Evolutionary conservation across 2,797 vertebrate genomes (phyloP).

Genomic region (Meriones psammophilus): DNA sequence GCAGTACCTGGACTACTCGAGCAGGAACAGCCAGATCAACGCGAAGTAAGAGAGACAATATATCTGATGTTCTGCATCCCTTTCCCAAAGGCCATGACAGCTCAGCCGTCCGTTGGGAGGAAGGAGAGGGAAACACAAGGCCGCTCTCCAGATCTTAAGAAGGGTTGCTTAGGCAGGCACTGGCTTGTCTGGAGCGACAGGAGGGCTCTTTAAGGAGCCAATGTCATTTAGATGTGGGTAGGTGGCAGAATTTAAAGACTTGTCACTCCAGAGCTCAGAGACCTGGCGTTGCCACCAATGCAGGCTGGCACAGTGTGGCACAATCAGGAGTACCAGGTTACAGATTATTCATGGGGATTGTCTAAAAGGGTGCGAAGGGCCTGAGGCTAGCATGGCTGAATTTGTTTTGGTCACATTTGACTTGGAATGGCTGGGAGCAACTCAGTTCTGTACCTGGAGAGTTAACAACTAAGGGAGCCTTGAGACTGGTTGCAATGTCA

Average conservation of each 20-base stretch:
- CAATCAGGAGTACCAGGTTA: not conserved
- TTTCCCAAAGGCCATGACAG: not conserved
- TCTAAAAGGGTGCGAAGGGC: not conserved
- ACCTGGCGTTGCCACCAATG: not conserved
- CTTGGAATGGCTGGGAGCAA: not conserved
- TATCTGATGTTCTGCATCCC: not conserved
- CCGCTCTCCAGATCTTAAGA: not conserved
- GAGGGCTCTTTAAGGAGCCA: not conserved
- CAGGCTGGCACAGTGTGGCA: not conserved
- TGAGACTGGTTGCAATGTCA: not conserved
- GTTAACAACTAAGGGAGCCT: not conserved
- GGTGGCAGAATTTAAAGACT: not conserved
- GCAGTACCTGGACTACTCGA: not conserved
- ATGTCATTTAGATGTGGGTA: not conserved
- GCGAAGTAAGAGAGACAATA: not conserved
- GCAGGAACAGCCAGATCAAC: not conserved
- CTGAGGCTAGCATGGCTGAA: too few relatives aligned
- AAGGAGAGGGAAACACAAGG: not conserved
- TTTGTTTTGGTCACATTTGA: not conserved
- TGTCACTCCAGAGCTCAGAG: not conserved
- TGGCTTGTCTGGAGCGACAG: not conserved
- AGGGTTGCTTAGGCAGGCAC: not conserved
- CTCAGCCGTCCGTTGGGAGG: not conserved
- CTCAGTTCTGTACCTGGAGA: not conserved
- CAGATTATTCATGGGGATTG: too few relatives aligned